Conservation (phyloP, 2,797 vertebrate genomes). For the Protosalanx chinensis region DNA sequence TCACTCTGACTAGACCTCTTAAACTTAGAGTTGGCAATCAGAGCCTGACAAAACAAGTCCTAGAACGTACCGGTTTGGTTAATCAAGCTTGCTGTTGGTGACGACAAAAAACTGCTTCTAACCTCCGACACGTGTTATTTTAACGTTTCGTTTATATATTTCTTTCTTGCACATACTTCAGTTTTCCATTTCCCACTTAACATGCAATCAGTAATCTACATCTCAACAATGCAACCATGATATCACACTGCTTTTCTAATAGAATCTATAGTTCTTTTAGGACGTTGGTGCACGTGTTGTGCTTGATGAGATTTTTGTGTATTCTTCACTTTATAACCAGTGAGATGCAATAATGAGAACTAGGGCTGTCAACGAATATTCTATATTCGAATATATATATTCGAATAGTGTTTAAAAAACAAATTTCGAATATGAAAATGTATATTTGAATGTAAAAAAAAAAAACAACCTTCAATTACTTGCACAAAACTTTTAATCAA, state of each 20-base stretch:
- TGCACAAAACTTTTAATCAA: too few species aligned
- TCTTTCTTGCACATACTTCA: background rate
- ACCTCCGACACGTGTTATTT: slow-evolving; percentile 20
- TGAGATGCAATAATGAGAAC: too few species aligned
- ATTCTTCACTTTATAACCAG: background rate
- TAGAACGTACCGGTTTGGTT: slow-evolving; percentile 28
- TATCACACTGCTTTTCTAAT: background rate
- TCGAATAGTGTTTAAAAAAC: too few species aligned
- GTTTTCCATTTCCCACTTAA: background rate
- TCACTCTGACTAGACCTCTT: slow-evolving; percentile 51
- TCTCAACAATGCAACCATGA: background rate
- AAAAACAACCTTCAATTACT: too few species aligned
- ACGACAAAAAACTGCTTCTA: slow-evolving; percentile 16
- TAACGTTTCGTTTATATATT: slow-evolving; percentile 6
- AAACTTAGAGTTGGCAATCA: slow-evolving; percentile 46
- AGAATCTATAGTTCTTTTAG: slow-evolving; percentile 1
- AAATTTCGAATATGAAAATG: too few species aligned
- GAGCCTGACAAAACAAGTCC: slow-evolving; percentile 21
- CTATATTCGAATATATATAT: too few species aligned
- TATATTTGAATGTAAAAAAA: too few species aligned
- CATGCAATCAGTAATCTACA: background rate
- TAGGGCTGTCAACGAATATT: too few species aligned
- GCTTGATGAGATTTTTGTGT: background rate
- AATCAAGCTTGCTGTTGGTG: slow-evolving; percentile 18
- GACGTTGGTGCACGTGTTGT: background rate